These are phyloP conservation scores for Nomada goodeniana DNA, from an alignment of 2,888 invertebrate genomes.

Conservation along the genomic window DNA sequence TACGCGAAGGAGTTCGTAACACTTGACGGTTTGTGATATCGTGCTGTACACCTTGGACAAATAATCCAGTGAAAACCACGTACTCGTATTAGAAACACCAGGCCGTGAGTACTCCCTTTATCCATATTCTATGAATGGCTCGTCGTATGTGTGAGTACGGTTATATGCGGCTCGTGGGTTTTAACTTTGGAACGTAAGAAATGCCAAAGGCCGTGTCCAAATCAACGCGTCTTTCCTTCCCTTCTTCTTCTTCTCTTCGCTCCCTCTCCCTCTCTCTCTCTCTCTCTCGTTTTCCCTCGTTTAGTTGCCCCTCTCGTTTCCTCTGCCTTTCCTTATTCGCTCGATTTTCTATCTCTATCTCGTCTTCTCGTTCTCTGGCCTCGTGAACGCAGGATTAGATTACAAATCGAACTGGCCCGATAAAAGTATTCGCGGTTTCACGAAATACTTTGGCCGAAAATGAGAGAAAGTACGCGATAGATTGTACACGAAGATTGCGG, in stretches of 20 bases:
- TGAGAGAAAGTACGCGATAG: no score
- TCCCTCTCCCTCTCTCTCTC: not conserved
- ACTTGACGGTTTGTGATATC: constrained; percentile 8
- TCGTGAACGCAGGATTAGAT: constrained; percentile 56
- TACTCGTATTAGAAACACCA: constrained; percentile 17
- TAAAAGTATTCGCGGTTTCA: constrained; percentile 54
- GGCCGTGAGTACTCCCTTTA: constrained; percentile 58
- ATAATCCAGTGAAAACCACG: constrained; percentile 35
- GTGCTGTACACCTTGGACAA: constrained; percentile 12
- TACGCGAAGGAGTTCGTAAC: constrained; percentile 14
- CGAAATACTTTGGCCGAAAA: constrained; percentile 2
- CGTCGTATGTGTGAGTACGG: constrained; percentile 18
- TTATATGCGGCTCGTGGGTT: constrained; percentile 23
- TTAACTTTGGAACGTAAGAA: constrained; percentile 52
- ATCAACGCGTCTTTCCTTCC: constrained; percentile 41
- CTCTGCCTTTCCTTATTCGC: constrained; percentile 4
- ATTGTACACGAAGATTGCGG: not conserved
- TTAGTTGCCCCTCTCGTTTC: constrained; percentile 26
- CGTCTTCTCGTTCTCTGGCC: constrained; percentile 29
- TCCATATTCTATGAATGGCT: constrained; percentile 24
- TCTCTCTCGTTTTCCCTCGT: not conserved
- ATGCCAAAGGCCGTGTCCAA: constrained; percentile 57
- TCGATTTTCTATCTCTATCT: constrained; percentile 14
- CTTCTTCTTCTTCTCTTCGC: constrained; percentile 10
- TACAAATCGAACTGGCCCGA: constrained; percentile 44